Conservation (phyloP, 2,113 vertebrate genomes). For the Indicator indicator region DNA sequence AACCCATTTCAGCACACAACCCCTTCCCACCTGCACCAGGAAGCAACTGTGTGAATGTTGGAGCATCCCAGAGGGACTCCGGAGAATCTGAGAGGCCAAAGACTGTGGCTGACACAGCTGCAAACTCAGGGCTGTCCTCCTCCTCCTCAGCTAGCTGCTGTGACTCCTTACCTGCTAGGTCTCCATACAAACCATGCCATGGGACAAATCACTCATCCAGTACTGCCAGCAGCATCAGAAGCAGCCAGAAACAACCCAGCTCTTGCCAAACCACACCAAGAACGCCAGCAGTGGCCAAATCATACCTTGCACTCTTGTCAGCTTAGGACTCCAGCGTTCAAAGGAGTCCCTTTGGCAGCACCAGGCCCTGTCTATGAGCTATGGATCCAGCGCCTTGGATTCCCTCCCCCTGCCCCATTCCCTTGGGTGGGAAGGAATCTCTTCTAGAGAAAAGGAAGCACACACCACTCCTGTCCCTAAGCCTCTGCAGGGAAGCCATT, state of each 20-base stretch:
- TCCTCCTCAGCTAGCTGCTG: neutral
- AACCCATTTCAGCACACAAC: neutral
- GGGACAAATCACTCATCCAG: fast-evolving
- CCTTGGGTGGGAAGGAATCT: fast-evolving
- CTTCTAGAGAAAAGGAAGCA: neutral
- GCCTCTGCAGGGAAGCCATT: neutral
- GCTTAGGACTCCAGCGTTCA: neutral
- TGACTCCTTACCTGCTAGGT: neutral
- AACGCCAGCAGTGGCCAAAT: neutral
- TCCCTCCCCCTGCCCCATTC: fast-evolving
- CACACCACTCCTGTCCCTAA: neutral
- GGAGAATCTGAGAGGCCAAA: neutral
- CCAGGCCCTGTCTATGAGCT: neutral
- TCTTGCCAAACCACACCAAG: neutral
- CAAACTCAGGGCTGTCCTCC: neutral
- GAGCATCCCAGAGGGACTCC: neutral
- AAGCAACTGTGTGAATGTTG: neutral
- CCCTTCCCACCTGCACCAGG: neutral
- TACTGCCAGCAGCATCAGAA: neutral
- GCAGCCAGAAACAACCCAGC: neutral
- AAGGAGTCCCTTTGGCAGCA: neutral
- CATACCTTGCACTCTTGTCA: neutral
- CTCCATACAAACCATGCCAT: neutral
- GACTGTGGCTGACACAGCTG: neutral
- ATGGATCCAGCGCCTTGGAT: neutral